Percentiles rank a stretch among this genome's conserved stretches.
Evolutionary conservation across 1,140 invertebrate genomes (phyloP).

Genomic region (Neodiprion fabricii): DNA sequence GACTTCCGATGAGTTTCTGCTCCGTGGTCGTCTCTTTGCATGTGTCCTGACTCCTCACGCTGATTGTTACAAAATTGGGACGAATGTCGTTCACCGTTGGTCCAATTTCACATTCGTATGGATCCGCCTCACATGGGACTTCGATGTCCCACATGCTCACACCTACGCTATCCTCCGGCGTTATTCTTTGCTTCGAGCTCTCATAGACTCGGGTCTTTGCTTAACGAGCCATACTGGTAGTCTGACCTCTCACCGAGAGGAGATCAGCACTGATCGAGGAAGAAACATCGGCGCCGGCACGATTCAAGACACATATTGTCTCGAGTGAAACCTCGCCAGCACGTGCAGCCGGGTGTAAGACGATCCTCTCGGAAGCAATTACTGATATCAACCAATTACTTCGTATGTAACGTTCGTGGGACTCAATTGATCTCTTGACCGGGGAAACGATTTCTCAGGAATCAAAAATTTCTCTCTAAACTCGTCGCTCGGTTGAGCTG

Average conservation of each 20-base stretch:
- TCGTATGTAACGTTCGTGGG: slow-evolving; percentile 6
- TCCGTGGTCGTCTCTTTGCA: too few species aligned
- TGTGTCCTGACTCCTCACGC: too few species aligned
- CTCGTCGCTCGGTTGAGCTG: too few species aligned
- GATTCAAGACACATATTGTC: slow-evolving; percentile 14
- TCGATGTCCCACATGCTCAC: background rate
- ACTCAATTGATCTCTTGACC: slow-evolving; percentile 7
- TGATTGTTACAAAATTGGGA: background rate
- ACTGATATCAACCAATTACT: slow-evolving; percentile 22
- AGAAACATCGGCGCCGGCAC: background rate
- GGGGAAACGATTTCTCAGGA: background rate
- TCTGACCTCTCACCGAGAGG: background rate
- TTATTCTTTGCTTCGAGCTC: background rate
- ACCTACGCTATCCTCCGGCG: background rate
- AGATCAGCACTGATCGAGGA: background rate
- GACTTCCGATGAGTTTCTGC: too few species aligned
- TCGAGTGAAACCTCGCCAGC: slow-evolving; percentile 27
- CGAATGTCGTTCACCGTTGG: background rate
- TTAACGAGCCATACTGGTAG: background rate
- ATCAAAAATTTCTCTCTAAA: too few species aligned
- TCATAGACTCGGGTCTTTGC: background rate
- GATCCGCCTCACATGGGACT: background rate
- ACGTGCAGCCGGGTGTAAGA: slow-evolving; percentile 14
- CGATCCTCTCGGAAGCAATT: slow-evolving; percentile 31
- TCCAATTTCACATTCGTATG: background rate